Base-by-base conservation (phyloP, 2,797 vertebrate species). In the Streptopelia turtur region DNA sequence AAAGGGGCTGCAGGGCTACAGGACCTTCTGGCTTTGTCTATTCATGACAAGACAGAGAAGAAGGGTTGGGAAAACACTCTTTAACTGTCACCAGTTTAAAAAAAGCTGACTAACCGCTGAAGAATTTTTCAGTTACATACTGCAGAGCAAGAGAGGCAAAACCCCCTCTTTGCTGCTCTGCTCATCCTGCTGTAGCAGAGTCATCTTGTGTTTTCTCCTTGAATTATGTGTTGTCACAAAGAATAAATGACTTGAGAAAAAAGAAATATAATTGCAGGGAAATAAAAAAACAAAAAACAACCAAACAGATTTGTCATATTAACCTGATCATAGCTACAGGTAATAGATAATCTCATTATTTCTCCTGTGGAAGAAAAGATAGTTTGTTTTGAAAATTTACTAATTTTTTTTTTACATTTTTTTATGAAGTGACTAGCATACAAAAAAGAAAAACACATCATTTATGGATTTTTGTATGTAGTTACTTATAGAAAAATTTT, bases 181-280 rank as follows among this genome's bases (percentile, higher is more conserved):
- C 80, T 95, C 43, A 13, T 83, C 63, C 57, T 55, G 39, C 95
- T 95, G 79, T 83, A 86, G 87, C 83, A 96, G 85, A 66, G 64
- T 94, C 74, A 91, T 97, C 89, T 49, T 76, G 50, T 95, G 49
- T 86, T 96, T 96, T 96, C 93, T 92, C 84, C 95, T 97, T 95
- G 84, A 96, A 98, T 91, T 96, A 97, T 94, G 93, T 95, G 79
- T 93, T 97, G 92, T 95, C 93, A 96, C 94, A 78, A 97, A 96
- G 97, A 97, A 97, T 93, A 96, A 97, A 94, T 97, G 96, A 96
- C 91, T 96, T 95, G 57, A 71, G 90, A 69, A 76, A 92, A 96
- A 97, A 97, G 86, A 97, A 97, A 96, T 94, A 93, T 81, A 90
- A 97, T 97, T 97, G 87, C 77, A 95, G 89, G 60, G 56, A 83